Percentiles rank a stretch among this genome's conserved stretches.
These are phyloP conservation scores for Pyrocephalus nanus DNA, from an alignment of 2,797 vertebrate species.

Conservation along the genomic window DNA sequence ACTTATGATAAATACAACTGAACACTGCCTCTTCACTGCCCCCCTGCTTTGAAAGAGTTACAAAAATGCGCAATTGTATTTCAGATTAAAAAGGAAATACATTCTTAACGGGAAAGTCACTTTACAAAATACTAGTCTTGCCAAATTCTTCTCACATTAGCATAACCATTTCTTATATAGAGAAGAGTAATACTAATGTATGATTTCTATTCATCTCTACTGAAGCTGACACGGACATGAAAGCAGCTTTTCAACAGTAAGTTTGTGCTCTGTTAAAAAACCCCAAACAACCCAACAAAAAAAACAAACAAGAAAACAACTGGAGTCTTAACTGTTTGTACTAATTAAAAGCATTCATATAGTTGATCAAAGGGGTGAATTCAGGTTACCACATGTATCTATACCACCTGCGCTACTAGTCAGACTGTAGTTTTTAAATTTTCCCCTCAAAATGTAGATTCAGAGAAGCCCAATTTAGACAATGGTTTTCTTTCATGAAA, in stretches of 20 bases:
- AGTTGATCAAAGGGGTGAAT: background rate
- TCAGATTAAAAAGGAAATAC: constrained; percentile 42
- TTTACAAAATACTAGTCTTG: constrained; percentile 47
- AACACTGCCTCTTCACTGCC: background rate
- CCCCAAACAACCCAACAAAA: background rate
- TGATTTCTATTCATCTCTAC: background rate
- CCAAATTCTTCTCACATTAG: background rate
- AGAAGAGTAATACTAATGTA: background rate
- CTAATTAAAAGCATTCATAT: background rate
- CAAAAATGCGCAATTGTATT: constrained; percentile 5
- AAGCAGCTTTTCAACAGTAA: constrained; percentile 7
- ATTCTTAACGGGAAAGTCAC: constrained; percentile 5
- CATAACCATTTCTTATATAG: background rate
- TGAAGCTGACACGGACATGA: background rate
- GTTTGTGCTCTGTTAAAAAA: background rate
- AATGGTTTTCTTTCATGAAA: background rate
- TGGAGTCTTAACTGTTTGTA: background rate
- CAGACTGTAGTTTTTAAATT: background rate
- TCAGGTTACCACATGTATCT: background rate
- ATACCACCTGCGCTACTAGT: background rate
- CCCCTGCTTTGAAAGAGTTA: background rate
- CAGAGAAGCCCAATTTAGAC: background rate
- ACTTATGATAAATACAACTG: background rate
- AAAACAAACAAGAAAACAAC: background rate
- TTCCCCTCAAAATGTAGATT: background rate